Conservation (phyloP, 2,797 vertebrate genomes). For the Acanthis flammea region DNA sequence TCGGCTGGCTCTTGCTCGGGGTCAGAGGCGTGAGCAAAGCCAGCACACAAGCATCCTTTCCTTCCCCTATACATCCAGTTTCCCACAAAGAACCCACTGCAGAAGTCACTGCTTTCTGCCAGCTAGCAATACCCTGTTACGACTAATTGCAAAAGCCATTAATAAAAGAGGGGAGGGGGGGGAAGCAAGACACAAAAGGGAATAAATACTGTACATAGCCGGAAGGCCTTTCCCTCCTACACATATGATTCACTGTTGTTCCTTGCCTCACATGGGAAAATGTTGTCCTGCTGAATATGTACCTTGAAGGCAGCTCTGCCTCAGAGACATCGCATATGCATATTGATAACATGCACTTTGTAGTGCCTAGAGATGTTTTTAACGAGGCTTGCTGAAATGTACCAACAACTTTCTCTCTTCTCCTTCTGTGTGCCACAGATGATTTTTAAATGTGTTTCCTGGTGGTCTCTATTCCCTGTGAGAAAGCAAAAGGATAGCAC, state of each 20-base stretch:
- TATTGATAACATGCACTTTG: conserved; percentile 82
- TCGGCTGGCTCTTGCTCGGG: neutral
- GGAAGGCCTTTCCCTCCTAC: conserved; percentile 77
- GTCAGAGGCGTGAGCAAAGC: neutral
- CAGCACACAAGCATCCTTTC: neutral
- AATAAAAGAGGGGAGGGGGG: conserved; percentile 72
- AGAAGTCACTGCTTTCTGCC: conserved; percentile 63
- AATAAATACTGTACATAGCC: conserved; percentile 81
- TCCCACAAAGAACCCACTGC: conserved; percentile 27
- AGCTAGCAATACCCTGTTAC: conserved; percentile 65
- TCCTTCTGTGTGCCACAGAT: conserved; percentile 70
- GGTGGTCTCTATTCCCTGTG: conserved; percentile 57
- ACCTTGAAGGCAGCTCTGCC: conserved; percentile 82
- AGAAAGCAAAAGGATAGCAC: conserved; percentile 43
- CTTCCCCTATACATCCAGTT: neutral
- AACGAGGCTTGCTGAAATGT: conserved; percentile 77
- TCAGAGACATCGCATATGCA: conserved; percentile 82
- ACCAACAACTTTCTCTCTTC: conserved; percentile 74
- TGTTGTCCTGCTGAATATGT: conserved; percentile 80
- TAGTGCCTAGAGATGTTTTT: conserved; percentile 81
- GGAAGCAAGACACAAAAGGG: conserved; percentile 73
- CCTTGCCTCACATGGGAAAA: conserved; percentile 80
- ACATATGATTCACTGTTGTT: conserved; percentile 82
- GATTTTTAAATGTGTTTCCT: conserved; percentile 57
- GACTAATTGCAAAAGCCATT: conserved; percentile 81